A percentile compares a stretch with the other conserved stretches of the same genome.
phyloP scores from a whole-genome alignment of 2,113 vertebrate genomes.

The Siniperca chuatsi region DNA sequence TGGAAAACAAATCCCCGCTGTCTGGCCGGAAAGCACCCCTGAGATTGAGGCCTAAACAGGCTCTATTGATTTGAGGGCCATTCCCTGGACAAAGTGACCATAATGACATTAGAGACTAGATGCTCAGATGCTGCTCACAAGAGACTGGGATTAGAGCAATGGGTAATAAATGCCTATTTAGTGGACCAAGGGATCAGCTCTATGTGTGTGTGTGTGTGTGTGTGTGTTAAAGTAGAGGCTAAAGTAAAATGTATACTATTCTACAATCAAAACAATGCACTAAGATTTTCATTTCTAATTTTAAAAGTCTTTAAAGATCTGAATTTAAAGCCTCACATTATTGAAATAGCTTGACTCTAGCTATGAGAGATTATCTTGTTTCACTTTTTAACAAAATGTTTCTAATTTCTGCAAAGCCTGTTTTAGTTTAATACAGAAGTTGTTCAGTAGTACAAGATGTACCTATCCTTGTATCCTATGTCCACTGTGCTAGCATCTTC shows the following conservation, averaged over 20 bases:
- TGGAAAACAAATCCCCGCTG: constrained; percentile 65
- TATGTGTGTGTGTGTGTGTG: constrained; percentile 15
- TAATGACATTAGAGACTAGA: constrained; percentile 80
- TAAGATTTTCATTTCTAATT: background rate
- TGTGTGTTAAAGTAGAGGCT: background rate
- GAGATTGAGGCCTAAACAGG: constrained; percentile 66
- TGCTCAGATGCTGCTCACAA: constrained; percentile 55
- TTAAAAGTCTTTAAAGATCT: background rate
- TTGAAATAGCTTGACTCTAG: background rate
- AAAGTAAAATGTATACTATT: background rate
- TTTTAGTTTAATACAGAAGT: background rate
- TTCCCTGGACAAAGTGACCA: constrained; percentile 80
- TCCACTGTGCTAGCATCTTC: too few relatives aligned
- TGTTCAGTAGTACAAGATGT: background rate
- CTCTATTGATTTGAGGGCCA: constrained; percentile 78
- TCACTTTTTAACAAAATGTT: background rate
- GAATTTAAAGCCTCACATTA: background rate
- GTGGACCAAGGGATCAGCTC: constrained; percentile 39
- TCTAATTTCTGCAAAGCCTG: background rate
- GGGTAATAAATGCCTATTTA: constrained; percentile 52
- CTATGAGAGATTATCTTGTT: background rate
- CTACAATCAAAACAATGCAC: background rate
- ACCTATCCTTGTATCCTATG: too few relatives aligned
- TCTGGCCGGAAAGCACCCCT: constrained; percentile 74
- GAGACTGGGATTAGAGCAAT: constrained; percentile 50